A percentile compares a stretch with the other conserved stretches of the same genome.
These are phyloP conservation scores for Drosophila leontia DNA, from an alignment of 1,140 invertebrate species.

Conservation along the genomic window DNA sequence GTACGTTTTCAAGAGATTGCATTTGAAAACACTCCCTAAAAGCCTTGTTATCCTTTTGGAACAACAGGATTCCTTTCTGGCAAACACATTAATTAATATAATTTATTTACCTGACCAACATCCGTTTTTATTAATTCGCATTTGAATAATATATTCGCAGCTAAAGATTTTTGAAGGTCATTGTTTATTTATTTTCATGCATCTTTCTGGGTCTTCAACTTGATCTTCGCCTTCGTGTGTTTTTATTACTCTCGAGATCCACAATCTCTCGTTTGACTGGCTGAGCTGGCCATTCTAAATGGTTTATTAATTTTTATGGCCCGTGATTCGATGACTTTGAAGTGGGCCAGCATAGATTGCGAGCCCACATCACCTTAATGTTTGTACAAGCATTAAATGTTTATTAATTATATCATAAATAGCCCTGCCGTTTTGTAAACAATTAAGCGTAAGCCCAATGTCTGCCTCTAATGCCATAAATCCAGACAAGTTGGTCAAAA, in stretches of 20 bases:
- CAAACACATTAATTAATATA: constrained; percentile 1
- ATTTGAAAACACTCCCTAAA: background rate
- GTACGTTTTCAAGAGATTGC: background rate
- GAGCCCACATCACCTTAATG: constrained; percentile 27
- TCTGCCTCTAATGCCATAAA: constrained; percentile 30
- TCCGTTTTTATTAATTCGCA: constrained; percentile 14
- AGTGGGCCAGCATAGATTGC: constrained; percentile 49
- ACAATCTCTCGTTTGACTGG: constrained; percentile 52
- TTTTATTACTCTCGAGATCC: constrained; percentile 59
- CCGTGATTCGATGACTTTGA: constrained; percentile 50
- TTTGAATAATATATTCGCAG: constrained; percentile 37
- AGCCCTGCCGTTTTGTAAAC: constrained; percentile 38
- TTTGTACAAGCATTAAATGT: constrained; percentile 32
- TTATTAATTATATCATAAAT: constrained; percentile 56
- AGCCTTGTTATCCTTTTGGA: background rate
- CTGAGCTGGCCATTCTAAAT: constrained; percentile 58
- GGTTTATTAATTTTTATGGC: constrained; percentile 45
- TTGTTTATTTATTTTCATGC: constrained; percentile 42
- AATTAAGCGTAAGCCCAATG: constrained; percentile 35
- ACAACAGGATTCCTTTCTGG: constrained; percentile 9
- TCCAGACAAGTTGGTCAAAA: constrained; percentile 32
- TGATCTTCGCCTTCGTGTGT: constrained; percentile 50
- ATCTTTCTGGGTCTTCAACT: constrained; percentile 48
- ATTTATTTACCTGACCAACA: constrained; percentile 34
- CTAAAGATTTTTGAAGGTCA: constrained; percentile 57